phyloP scores from a whole-genome alignment of 2,113 vertebrate genomes.

The Calyptommatus sinebrachiatus region DNA sequence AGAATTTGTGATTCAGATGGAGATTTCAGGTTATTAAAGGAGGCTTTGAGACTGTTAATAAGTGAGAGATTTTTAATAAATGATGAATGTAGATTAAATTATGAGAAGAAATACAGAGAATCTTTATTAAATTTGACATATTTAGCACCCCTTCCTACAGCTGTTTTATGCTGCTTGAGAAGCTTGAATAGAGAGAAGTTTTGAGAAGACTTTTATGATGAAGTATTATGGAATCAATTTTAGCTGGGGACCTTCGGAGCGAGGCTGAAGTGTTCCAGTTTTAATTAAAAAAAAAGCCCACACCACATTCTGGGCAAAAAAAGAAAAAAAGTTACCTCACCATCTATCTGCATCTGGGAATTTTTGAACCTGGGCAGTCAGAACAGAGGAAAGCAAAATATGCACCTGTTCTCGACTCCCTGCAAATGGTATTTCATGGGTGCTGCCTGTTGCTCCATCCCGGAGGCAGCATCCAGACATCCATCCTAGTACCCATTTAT shows the following conservation, averaged over 20 bases:
- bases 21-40: constrained; percentile 59
- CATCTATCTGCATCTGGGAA: no score
- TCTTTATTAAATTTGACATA: constrained; percentile 48
- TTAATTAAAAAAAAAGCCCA: not conserved
- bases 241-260: constrained; percentile 2
- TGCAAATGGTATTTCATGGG: no score
- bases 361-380: no score
- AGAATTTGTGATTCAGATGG: constrained; percentile 57
- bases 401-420: no score
- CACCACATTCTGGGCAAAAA: not conserved
- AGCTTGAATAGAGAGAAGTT: not conserved
- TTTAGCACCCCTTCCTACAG: constrained; percentile 28
- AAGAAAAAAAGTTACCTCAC: not conserved
- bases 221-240: not conserved
- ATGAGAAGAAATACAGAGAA: constrained; percentile 38
- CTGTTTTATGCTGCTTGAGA: constrained; percentile 20
- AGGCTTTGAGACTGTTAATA: constrained; percentile 52
- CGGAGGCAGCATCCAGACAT: no score
- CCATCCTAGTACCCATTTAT: no score
- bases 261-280: not conserved
- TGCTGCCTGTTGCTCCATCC: no score
- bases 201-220: no score
- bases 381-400: no score
- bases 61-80: constrained; percentile 61
- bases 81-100: constrained; percentile 49